These are phyloP conservation scores for Xiphias gladius DNA, from an alignment of 2,113 vertebrate genomes.

Conservation along the genomic window DNA sequence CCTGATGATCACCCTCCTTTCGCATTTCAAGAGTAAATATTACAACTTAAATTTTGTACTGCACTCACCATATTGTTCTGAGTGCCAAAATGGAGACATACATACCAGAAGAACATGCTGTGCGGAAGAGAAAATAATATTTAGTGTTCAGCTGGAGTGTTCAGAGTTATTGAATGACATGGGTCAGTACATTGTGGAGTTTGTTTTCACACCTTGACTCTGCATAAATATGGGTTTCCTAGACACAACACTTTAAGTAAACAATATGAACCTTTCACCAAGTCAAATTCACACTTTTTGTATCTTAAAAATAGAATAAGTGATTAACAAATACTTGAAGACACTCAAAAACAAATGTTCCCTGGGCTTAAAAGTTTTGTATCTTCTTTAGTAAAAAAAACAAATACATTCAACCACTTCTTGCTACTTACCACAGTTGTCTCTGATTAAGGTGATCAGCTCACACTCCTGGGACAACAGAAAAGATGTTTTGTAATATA, in stretches of 20 bases:
- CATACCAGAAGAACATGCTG: not conserved
- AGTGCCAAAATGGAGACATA: not conserved
- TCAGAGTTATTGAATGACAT: not conserved
- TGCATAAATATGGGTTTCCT: no score
- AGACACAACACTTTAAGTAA: no score
- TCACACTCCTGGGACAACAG: slow-evolving; percentile 86
- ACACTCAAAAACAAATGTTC: no score
- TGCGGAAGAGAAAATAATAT: not conserved
- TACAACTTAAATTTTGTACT: not conserved
- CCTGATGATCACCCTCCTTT: not conserved
- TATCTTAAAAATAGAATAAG: no score
- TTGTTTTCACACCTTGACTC: no score
- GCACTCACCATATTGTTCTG: not conserved
- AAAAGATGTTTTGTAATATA: not conserved
- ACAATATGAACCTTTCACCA: no score
- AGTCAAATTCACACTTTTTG: no score
- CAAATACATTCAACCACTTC: not conserved
- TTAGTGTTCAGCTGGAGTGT: not conserved
- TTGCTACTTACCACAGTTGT: slow-evolving; percentile 89
- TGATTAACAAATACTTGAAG: no score
- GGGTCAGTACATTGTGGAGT: not conserved
- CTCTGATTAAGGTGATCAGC: slow-evolving; percentile 84
- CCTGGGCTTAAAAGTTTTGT: not conserved
- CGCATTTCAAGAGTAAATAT: not conserved
- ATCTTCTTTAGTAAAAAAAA: not conserved